These are phyloP conservation scores for Campylomormyrus numenius DNA, from an alignment of 2,113 vertebrate genomes.

Conservation along the genomic window DNA sequence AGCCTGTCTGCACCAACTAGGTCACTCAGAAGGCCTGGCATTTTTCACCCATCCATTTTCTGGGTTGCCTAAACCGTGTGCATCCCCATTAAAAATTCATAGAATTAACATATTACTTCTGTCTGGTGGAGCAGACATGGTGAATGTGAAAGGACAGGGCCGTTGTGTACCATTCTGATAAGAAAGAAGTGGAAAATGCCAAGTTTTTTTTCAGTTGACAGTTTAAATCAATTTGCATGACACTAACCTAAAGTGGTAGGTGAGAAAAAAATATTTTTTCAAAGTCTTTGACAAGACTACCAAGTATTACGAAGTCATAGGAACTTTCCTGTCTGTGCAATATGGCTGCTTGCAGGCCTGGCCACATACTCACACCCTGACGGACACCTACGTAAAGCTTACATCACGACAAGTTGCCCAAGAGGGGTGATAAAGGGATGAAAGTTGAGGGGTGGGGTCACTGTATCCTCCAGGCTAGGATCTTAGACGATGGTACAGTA, in stretches of 20 bases:
- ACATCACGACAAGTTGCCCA: neutral
- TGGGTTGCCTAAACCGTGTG: neutral
- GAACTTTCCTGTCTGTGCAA: neutral
- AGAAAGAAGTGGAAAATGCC: neutral
- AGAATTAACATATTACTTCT: conserved; percentile 10
- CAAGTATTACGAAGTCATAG: neutral
- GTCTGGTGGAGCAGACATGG: neutral
- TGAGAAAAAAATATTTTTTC: neutral
- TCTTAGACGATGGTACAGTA: neutral
- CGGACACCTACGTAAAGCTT: neutral
- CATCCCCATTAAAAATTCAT: neutral
- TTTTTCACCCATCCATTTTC: neutral
- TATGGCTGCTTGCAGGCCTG: neutral
- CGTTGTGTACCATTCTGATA: neutral
- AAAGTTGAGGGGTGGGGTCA: neutral
- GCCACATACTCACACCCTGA: neutral
- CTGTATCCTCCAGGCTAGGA: neutral
- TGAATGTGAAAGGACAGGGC: neutral
- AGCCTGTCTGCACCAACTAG: neutral
- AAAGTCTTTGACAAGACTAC: neutral
- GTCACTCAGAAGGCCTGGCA: neutral
- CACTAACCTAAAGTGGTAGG: neutral
- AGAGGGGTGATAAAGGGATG: neutral
- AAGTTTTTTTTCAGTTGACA: conserved; percentile 6
- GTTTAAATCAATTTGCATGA: conserved; percentile 10